Conservation (phyloP, 2,113 vertebrate species). For the Spheniscus mendiculus region DNA sequence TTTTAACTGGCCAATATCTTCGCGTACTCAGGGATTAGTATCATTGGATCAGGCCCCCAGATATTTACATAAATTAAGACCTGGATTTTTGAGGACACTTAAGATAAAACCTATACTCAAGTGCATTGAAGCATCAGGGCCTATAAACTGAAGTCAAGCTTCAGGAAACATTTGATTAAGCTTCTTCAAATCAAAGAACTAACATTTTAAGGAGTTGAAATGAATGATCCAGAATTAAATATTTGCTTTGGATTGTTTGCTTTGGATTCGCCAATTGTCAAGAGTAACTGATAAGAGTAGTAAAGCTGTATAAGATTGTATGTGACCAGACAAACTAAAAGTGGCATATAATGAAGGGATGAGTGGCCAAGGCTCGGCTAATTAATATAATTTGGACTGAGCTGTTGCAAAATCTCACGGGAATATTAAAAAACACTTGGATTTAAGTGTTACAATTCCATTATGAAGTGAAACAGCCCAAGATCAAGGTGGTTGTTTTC, state of each 20-base stretch:
- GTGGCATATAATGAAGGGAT: neutral
- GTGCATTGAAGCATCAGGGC: neutral
- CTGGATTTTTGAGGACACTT: neutral
- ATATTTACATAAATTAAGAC: neutral
- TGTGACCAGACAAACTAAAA: neutral
- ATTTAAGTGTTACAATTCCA: neutral
- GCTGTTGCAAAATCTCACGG: neutral
- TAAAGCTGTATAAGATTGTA: neutral
- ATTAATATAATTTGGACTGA: neutral
- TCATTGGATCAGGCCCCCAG: neutral
- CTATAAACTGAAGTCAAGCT: neutral
- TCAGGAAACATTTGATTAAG: neutral
- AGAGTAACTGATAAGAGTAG: neutral
- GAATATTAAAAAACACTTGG: neutral
- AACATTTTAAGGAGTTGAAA: neutral
- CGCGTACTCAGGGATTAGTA: neutral
- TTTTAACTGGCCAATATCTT: neutral
- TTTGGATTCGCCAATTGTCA: neutral
- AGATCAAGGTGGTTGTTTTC: neutral
- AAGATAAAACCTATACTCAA: neutral
- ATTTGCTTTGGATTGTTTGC: neutral
- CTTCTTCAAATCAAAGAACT: neutral
- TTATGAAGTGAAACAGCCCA: neutral
- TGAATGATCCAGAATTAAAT: neutral
- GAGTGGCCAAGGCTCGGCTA: neutral